These are phyloP conservation scores for Sula dactylatra DNA, from an alignment of 2,113 vertebrate genomes.

Conservation along the genomic window DNA sequence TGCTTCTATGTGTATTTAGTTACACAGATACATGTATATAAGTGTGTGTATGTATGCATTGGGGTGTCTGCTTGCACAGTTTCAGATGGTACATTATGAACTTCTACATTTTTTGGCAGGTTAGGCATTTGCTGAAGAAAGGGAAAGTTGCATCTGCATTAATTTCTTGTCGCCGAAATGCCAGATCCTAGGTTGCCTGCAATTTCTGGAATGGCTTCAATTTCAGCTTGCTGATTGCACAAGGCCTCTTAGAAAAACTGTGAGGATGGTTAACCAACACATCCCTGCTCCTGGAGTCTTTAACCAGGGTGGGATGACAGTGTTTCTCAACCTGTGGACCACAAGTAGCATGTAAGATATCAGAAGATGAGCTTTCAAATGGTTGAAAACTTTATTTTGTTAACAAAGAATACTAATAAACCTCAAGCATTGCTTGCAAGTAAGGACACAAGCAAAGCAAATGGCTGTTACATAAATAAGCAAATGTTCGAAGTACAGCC, in stretches of 20 bases:
- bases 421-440: not conserved
- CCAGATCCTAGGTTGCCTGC: not conserved
- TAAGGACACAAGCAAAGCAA: not conserved
- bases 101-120: constrained; percentile 2
- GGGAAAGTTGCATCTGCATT: not conserved
- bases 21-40: rapidly evolving
- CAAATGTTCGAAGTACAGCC: not conserved
- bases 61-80: too few relatives aligned
- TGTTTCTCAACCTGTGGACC: not conserved
- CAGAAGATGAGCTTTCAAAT: not conserved
- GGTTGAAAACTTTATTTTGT: not conserved
- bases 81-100: not conserved
- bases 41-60: not conserved
- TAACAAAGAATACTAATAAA: not conserved
- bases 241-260: not conserved
- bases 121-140: constrained; percentile 60
- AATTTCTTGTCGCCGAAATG: not conserved
- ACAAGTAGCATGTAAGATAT: rapidly evolving
- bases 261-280: not conserved
- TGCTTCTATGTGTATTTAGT: not conserved
- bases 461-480: not conserved
- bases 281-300: not conserved
- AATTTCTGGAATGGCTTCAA: not conserved
- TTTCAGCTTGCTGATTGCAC: not conserved
- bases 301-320: not conserved